Base-by-base conservation (phyloP, 2,797 vertebrate genomes). In the Sylvilagus floridanus region DNA sequence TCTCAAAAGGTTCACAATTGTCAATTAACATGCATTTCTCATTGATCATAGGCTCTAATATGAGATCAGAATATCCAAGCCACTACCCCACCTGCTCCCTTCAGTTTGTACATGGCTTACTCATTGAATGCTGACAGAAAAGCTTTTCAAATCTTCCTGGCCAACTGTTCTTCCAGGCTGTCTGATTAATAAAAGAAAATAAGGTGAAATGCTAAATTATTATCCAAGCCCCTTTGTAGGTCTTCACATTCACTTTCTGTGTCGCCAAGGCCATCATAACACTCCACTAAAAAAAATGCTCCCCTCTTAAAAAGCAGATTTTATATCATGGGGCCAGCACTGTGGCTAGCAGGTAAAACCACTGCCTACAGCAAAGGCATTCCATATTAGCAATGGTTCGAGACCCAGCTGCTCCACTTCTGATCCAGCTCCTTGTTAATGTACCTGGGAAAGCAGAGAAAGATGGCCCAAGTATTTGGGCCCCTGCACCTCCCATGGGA, bases 11-110 rank as follows among this genome's bases (percentile, higher is more conserved):
- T n/a, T 47, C 50, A 5, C 73, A 87, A 85, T 76, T 82, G 91
- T 24, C 32, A 87, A 63, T 78, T 85, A 88, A 75, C 88, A 96
- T n/a, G 28, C 14, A 93, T 50, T 91, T 93, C 63, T 93, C 52
- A 93, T 5, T 32, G 19, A 91, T 50, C 17, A 50, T 84, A 93
- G 66, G 77, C 10, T 2, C 66, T 85, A 92, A 91, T 90, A 35
- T 68, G 11, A 83, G 24, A 82, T 72, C 21, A 71, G 54, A 65
- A 87, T 76, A 54, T 69, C 50, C 62, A 57, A 95, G 26, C 11
- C 68, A 93, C 42, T 22, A 26, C 37, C 10, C 66, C 26, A 35
- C 35, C 66, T 50, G 26, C 17, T 57, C 16, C 54, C 52, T 24
- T 42, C 42, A n/a, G 50, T 78, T 21, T 89, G 69, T 75, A 60